phyloP scores from a whole-genome alignment of 1,140 invertebrate species.

The Cherax destructor region DNA sequence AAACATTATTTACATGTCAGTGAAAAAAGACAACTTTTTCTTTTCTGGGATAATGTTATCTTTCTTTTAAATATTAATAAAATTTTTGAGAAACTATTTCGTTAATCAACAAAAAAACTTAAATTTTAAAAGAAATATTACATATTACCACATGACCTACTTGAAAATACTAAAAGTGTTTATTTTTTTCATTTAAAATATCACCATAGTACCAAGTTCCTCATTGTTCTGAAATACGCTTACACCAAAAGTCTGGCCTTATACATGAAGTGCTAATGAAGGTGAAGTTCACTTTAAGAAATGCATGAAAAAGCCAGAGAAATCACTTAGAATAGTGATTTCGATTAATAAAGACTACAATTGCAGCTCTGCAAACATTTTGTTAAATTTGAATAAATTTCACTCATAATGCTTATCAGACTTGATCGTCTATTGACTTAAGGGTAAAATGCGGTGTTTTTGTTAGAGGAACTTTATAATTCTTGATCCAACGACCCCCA shows the following conservation, averaged over 20 bases:
- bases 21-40: too few species aligned
- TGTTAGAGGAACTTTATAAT: constrained; percentile 55
- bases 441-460: constrained; percentile 57
- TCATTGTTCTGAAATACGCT: too few species aligned
- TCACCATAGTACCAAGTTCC: too few species aligned
- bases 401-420: not conserved
- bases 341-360: not conserved
- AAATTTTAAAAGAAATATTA: too few species aligned
- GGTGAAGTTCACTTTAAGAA: not conserved
- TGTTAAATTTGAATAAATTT: not conserved
- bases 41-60: too few species aligned
- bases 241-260: not conserved
- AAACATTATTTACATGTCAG: too few species aligned
- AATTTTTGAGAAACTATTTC: too few species aligned
- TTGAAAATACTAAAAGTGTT: too few species aligned
- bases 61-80: too few species aligned
- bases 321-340: not conserved
- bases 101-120: too few species aligned
- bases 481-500: constrained; percentile 87
- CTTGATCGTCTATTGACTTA: constrained; percentile 11
- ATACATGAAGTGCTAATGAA: not conserved
- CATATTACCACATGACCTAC: too few species aligned
- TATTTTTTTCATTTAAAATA: too few species aligned
- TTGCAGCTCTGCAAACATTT: not conserved
- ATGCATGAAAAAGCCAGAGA: not conserved